Evolutionary conservation across 2,888 invertebrate genomes (phyloP), one percentile per base, ranked within the genome.

Genomic region (Drosophila siamana): DNA sequence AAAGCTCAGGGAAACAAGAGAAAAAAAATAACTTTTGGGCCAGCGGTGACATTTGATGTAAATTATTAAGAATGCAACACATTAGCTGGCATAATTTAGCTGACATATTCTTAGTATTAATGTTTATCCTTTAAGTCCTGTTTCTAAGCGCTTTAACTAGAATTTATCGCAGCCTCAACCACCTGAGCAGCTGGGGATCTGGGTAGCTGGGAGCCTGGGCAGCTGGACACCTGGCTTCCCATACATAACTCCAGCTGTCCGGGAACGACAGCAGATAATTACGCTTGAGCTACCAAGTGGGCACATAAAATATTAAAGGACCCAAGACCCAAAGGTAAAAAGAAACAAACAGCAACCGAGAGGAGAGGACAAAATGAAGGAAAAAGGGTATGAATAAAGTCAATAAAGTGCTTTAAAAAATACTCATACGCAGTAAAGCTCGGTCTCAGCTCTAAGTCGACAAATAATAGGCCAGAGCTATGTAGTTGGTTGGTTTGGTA

Each of bases 331-430:
- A 41, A 46, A 26, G 28, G 28, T 4, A 40, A 38, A 7, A 15
- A 40, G 4, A 7, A 5, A 50, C 38, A 46, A 47, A 22, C 4
- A n/a, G 15, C 28, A 5, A 41, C 2, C 3, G 19, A 19, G 19
- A 19, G 19, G 19, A 19, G 19, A 3, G 19, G 19, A 3, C n/a
- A n/a, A n/a, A 3, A 19, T 19, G 19, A 2, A 38, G 16, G 6
- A 19, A 57, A 48, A 67, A 63, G 78, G 74, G 46, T 71, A 55
- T 24, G 50, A 16, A 51, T 55, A 64, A 78, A 63, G 60, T 78
- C 78, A 64, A 74, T 74, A 69, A 56, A 78, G 52, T 60, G 69
- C 52, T 60, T 48, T 52, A 56, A 78, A 78, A 74, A 73, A 67
- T 48, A 55, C 28, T 41, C 15, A 66, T 24, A 62, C 28, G 48